Evolutionary conservation across 2,888 invertebrate genomes (phyloP), one percentile per base, ranked within the genome.

Genomic region (Meiosimyza platycephala): DNA sequence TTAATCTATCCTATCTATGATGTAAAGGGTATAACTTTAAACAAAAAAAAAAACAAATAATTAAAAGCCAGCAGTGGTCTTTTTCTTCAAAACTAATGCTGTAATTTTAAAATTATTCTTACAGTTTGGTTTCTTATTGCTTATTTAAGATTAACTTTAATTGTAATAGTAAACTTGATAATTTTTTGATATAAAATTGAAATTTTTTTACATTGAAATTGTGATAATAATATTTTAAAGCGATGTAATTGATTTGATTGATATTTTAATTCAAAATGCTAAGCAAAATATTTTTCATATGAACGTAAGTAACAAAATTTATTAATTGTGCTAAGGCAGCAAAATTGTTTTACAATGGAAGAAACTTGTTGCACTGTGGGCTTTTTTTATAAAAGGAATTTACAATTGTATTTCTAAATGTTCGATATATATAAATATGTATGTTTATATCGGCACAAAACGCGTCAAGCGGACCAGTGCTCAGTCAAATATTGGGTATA

Each of bases 111-210:
- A 12, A 22, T 6, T 18, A 12, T 57, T 16, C 12, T 15, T 54
- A 52, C 28, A 48, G 3, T 67, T 40, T 40, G 62, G 70, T 62
- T 70, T 62, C 52, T 40, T 70, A 70, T 70, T 62, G 70, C 70
- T 63, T 47, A 54, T 52, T 33, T 70, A 28, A 28, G 4, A 28
- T 28, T 62, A 13, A 51, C 40, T 6, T 40, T 40, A 40, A 40
- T 40, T 40, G 40, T 9, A 40, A 40, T 9, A 40, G 9, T 40
- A 9, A 40, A 40, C 40, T 40, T 40, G 40, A 9, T 9, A 40
- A 40, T 40, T 7, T n/a, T 40, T 9, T 40, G 6, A 40, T 40
- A 9, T 40, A 9, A 40, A 40, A 40, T 40, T 40, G 1, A 40
- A 40, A 1, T 40, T 40, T 40, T 6, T 40, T 40, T 40, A 7